A percentile compares a stretch with the other conserved stretches of the same genome.
Evolutionary conservation across 2,888 invertebrate species (phyloP).

Genomic region (Silvanus unidentatus): DNA sequence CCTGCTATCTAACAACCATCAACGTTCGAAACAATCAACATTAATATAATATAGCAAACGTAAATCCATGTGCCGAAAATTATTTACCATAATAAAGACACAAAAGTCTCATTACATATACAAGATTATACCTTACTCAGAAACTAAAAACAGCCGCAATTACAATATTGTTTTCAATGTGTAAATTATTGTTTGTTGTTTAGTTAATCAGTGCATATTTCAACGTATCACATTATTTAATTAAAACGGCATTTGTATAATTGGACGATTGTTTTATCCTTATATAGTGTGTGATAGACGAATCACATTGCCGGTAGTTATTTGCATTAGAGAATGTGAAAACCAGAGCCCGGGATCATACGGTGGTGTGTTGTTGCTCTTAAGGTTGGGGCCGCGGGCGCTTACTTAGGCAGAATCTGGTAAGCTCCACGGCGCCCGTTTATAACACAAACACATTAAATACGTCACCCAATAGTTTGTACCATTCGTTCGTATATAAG

Average conservation of each 20-base stretch:
- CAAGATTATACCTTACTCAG: too few species aligned
- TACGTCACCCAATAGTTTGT: slow-evolving; percentile 19
- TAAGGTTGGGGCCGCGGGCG: slow-evolving; percentile 28
- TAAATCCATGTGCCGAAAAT: slow-evolving; percentile 7
- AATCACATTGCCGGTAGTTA: slow-evolving; percentile 39
- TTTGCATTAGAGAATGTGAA: slow-evolving; percentile 41
- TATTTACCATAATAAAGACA: slow-evolving; percentile 15
- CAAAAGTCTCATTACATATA: slow-evolving; percentile 7
- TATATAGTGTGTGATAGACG: slow-evolving; percentile 27
- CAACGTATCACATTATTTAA: too few species aligned
- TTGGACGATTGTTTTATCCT: slow-evolving; percentile 22
- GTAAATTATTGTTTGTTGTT: too few species aligned
- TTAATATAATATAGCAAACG: too few species aligned
- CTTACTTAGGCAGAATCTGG: slow-evolving; percentile 19
- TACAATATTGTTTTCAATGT: too few species aligned
- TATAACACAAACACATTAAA: slow-evolving; percentile 39
- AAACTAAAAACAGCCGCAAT: too few species aligned
- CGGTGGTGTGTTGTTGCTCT: slow-evolving; percentile 36
- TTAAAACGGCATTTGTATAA: slow-evolving; percentile 2
- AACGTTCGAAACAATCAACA: too few species aligned
- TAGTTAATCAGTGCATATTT: too few species aligned
- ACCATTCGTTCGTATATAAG: background rate
- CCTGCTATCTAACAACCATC: slow-evolving; percentile 19
- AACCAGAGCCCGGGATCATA: slow-evolving; percentile 21
- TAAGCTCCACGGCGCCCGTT: slow-evolving; percentile 29